Base-by-base conservation (phyloP, 2,888 invertebrate genomes). In the Acronicta alni region DNA sequence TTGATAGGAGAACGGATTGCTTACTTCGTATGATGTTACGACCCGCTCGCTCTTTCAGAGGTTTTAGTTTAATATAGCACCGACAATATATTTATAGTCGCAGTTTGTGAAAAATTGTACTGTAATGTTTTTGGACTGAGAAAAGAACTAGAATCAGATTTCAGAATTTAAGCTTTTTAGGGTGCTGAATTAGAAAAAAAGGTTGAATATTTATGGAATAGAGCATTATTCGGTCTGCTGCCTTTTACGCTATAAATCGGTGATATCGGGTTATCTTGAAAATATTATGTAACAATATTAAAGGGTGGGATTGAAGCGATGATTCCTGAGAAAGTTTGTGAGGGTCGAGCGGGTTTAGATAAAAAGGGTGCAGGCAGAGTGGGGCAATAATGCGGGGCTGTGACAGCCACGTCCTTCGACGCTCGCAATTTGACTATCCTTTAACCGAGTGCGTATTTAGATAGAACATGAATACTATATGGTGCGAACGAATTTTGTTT, bases 351-450 rank as follows among this genome's bases (percentile, higher is more conserved):
- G 83, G 81, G 80, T 72, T 65, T 73, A 77, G 87, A 89, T 91
- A 90, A 91, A 91, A 92, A 90, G 92, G 92, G 89, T 89, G 82
- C 79, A 77, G 59, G 64, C 72, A 71, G 81, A 84, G 83, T 81
- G 82, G 82, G 82, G 78, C 83, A 84, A 88, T 89, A 89, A 88
- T 81, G 83, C 67, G 73, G 78, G 77, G 72, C 78, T 80, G 83
- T 84, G 90, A 87, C 83, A 82, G 79, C 7, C 42, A 23, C 48
- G 58, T 59, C 45, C 63, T 57, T 41, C 42, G 38, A 18, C 38
- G 53, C 42, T 65, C 23, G 55, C 57, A 42, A 64, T 70, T 63
- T 74, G 58, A 77, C 78, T 80, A 69, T 52, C 48, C 57, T 63
- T 73, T 64, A 70, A 67, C 67, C 44, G 71, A 74, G 57, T 73